These are phyloP conservation scores for Lagenorhynchus albirostris DNA, from an alignment of 2,113 vertebrate species.

Conservation along the genomic window DNA sequence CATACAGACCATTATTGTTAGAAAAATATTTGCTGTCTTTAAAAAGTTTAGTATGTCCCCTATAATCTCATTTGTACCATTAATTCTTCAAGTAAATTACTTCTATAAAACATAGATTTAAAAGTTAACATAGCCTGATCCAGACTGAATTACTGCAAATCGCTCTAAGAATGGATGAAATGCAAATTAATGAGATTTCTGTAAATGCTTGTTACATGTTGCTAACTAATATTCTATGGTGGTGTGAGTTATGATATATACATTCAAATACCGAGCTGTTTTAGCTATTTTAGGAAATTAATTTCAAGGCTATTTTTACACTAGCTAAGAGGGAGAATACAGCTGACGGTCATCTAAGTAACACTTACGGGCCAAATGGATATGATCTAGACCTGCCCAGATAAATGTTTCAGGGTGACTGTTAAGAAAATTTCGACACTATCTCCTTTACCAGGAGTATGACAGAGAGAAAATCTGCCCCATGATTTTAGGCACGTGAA, in stretches of 20 bases:
- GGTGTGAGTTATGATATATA: not conserved
- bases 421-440: not conserved
- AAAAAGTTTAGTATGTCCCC: conserved; percentile 2
- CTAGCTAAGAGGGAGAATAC: not conserved
- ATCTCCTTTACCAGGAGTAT: not conserved
- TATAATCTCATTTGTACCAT: not conserved
- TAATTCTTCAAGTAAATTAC: conserved; percentile 42
- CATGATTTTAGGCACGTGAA: not conserved
- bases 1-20: not conserved
- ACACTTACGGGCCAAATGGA: not conserved
- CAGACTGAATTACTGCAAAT: conserved; percentile 5
- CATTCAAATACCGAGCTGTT: conserved; percentile 23
- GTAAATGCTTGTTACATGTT: conserved; percentile 22
- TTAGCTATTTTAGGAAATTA: conserved; percentile 10
- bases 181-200: conserved; percentile 52
- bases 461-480: not conserved
- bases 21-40: conserved; percentile 22
- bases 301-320: conserved; percentile 39
- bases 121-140: conserved; percentile 45
- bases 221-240: conserved; percentile 26
- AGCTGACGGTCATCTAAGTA: not conserved
- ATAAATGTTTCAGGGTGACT: not conserved
- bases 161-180: conserved; percentile 19
- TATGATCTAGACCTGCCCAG: not conserved
- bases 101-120: conserved; percentile 42